Conservation (phyloP, 2,888 invertebrate species). For the Coronaproctus castanopsis region DNA sequence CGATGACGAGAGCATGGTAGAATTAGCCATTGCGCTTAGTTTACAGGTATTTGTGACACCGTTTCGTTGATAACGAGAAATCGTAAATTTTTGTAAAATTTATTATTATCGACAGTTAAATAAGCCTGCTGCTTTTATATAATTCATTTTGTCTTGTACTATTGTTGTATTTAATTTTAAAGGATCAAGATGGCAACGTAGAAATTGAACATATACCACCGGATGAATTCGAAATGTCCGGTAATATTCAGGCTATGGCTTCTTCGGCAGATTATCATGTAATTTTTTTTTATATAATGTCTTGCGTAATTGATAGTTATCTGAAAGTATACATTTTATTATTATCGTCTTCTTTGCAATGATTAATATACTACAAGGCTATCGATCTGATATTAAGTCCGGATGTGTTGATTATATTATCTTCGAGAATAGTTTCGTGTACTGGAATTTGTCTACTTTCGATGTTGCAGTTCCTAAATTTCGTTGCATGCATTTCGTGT, state of each 20-base stretch:
- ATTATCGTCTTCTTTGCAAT: too few relatives aligned
- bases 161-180: background rate
- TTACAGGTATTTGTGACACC: conserved; percentile 35
- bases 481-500: too few relatives aligned
- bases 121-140: too few relatives aligned
- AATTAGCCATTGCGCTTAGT: conserved; percentile 84
- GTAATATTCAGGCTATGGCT: conserved; percentile 23
- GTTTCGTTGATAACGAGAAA: background rate
- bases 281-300: conserved; percentile 19
- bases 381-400: too few relatives aligned
- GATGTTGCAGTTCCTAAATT: too few relatives aligned
- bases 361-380: too few relatives aligned
- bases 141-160: background rate
- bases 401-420: too few relatives aligned
- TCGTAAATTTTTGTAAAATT: background rate
- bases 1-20: conserved; percentile 92
- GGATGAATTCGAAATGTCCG: conserved; percentile 23
- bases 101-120: too few relatives aligned
- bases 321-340: too few relatives aligned
- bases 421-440: too few relatives aligned
- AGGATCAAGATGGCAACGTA: conserved; percentile 34
- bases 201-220: conserved; percentile 33
- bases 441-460: too few relatives aligned
- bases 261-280: conserved; percentile 25
- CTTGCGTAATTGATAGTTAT: background rate